Conservation (phyloP, 2,113 vertebrate species). For the Chaetura pelagica region DNA sequence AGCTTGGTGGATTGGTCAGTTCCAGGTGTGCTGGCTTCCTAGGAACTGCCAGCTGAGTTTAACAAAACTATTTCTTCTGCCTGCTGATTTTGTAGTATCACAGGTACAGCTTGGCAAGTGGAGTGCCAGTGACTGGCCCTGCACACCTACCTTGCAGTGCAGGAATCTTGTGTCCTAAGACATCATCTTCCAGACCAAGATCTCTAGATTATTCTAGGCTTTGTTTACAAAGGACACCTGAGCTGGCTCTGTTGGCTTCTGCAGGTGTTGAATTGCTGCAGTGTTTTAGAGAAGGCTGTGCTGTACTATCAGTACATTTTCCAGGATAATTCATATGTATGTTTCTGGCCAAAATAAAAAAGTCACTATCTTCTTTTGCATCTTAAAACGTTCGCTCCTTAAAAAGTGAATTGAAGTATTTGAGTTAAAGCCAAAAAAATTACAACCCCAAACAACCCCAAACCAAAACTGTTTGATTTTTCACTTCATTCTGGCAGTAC, state of each 20-base stretch:
- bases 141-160: not conserved
- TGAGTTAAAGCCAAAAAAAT: not conserved
- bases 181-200: not conserved
- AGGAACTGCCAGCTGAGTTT: not conserved
- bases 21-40: not conserved
- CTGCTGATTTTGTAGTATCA: not conserved
- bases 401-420: not conserved
- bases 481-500: not conserved
- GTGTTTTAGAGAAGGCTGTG: not conserved
- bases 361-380: not conserved
- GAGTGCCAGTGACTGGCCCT: not conserved
- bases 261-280: not conserved
- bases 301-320: not conserved
- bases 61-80: not conserved
- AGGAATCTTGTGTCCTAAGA: not conserved
- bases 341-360: not conserved
- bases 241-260: not conserved
- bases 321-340: not conserved
- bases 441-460: not conserved
- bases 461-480: not conserved
- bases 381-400: not conserved
- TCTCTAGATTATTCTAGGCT: not conserved
- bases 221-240: not conserved
- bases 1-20: not conserved
- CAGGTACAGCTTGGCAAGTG: not conserved